Base-by-base conservation (phyloP, 2,888 invertebrate species). In the Mythimna loreyi region DNA sequence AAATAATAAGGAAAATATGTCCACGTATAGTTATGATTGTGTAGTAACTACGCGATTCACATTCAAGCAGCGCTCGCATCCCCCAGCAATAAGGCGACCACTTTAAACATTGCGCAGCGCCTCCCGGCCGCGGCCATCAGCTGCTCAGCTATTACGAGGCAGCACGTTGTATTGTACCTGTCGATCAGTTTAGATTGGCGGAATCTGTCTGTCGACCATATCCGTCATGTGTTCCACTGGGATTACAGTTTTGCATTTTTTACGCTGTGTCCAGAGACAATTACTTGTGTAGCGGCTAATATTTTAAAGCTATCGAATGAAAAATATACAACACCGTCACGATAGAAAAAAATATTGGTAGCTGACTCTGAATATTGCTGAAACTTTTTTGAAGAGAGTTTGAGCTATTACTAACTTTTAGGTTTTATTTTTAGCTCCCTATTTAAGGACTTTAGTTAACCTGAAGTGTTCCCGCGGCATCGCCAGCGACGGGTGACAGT, bases 21-120 rank as follows among this genome's bases (percentile, higher is more conserved):
- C 9, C 19, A n/a, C 9, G 11, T 43, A 33, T 3, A 30, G 16
- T n/a, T n/a, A 6, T 47, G n/a, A n/a, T 30, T 21, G 49, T 40
- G n/a, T 40, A 21, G 53, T 7, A 40, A 40, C 5, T 16, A 47
- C 19, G 43, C 25, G 40, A 40, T 55, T 25, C 11, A 55, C 25
- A 55, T 40, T 45, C 13, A 55, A 16, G 25, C 53, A 16, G n/a
- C 33, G 59, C 33, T 30, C 9, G 16, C 40, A 30, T 25, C 33
- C 28, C 21, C 4, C 21, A 53, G 60, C 57, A 61, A 78, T 72
- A 28, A 59, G 56, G 19, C 30, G 23, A 25, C 33, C 43, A 73
- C 52, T 74, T 49, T 49, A 49, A 49, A 63, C 57, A 62, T 40
- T 73, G 59, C 68, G 58, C 23, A 1, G 23, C 62, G 16, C 52